Evolutionary conservation across 2,797 vertebrate genomes (phyloP).

Genomic region (Crenuchus spilurus): DNA sequence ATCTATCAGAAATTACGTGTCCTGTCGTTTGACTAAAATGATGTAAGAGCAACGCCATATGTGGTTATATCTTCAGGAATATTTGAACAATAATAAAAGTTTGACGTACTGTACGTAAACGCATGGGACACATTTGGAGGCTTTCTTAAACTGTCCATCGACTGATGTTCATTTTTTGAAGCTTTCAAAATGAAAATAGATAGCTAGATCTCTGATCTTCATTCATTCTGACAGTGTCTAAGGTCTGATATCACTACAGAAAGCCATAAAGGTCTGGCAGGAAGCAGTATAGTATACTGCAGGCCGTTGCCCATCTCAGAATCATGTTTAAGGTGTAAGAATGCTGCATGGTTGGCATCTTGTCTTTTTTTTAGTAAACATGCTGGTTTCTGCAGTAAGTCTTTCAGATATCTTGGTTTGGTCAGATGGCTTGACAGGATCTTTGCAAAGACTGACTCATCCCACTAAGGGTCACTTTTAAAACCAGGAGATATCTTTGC

Average conservation of each 20-base stretch:
- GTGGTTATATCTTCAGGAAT: slow-evolving; percentile 83
- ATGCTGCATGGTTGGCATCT: too few species aligned
- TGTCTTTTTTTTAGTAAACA: background rate
- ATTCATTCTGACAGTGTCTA: too few species aligned
- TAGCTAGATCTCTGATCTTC: too few species aligned
- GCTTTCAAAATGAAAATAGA: too few species aligned
- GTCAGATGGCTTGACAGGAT: background rate
- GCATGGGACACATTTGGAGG: slow-evolving; percentile 36
- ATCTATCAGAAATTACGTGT: slow-evolving; percentile 80
- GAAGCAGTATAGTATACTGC: too few species aligned
- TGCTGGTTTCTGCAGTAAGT: background rate
- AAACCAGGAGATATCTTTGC: background rate
- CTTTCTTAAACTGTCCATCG: slow-evolving; percentile 6
- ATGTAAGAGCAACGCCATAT: slow-evolving; percentile 82
- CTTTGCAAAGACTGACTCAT: background rate
- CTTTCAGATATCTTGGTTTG: background rate
- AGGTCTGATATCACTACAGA: background rate
- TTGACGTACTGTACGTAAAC: slow-evolving; percentile 76
- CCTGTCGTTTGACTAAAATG: slow-evolving; percentile 74
- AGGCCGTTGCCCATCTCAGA: too few species aligned
- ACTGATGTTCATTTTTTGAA: background rate
- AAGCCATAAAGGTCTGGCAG: too few species aligned
- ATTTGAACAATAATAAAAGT: slow-evolving; percentile 83
- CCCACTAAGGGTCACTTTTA: background rate
- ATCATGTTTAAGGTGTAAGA: too few species aligned